Percentiles rank a stretch among this genome's conserved stretches.
Evolutionary conservation across 2,888 invertebrate species (phyloP).

Genomic region (Gymnoscelis rufifasciata): DNA sequence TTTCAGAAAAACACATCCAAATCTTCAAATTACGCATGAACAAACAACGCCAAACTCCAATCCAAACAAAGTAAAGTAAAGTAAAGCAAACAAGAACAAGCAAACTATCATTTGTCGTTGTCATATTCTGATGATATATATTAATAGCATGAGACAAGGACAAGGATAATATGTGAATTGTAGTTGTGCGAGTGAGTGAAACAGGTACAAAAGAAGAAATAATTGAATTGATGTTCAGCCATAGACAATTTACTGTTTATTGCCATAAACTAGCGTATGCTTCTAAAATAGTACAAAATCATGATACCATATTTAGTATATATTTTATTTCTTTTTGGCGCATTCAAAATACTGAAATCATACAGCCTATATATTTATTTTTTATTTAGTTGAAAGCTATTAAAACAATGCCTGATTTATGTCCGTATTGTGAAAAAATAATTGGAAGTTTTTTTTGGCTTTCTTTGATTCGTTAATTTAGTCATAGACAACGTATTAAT

Average conservation of each 20-base stretch:
- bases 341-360: too few species aligned
- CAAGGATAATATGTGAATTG: too few species aligned
- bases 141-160: background rate
- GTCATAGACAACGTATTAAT: slow-evolving; percentile 68
- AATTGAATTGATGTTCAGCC: too few species aligned
- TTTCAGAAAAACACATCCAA: slow-evolving; percentile 23
- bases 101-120: background rate
- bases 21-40: slow-evolving; percentile 14
- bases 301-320: too few species aligned
- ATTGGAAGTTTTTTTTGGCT: too few species aligned
- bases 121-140: background rate
- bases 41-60: slow-evolving; percentile 20
- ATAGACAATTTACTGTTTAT: background rate
- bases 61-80: too few species aligned
- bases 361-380: too few species aligned
- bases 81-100: background rate
- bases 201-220: too few species aligned
- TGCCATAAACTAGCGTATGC: background rate
- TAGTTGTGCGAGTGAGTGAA: background rate
- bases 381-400: too few species aligned
- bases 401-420: too few species aligned
- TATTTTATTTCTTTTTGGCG: too few species aligned
- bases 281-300: background rate
- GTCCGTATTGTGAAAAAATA: too few species aligned
- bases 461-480: slow-evolving; percentile 33